Percentiles rank a stretch among this genome's conserved stretches.
Evolutionary conservation across 2,113 vertebrate species (phyloP).

Genomic region (Actenoides lindsayi): DNA sequence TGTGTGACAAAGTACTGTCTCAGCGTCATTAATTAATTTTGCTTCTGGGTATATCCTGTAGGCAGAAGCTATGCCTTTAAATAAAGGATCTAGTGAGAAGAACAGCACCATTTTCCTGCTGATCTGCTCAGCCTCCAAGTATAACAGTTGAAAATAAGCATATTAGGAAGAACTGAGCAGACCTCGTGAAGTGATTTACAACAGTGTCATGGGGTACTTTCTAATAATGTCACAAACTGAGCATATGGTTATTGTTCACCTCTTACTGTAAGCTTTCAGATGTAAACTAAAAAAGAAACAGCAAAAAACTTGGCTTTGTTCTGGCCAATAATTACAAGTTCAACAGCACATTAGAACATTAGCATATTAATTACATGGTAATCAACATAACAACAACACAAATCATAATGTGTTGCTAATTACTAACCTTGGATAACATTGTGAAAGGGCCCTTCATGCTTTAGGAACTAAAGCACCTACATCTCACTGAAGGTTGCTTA

Average conservation of each 20-base stretch:
- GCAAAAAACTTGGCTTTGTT: not conserved
- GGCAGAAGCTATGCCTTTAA: constrained; percentile 2
- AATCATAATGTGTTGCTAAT: not conserved
- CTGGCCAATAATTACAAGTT: not conserved
- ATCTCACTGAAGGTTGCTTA: not conserved
- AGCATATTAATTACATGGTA: constrained; percentile 23
- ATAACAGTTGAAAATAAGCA: not conserved
- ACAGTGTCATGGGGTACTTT: not conserved
- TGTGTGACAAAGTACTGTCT: not conserved
- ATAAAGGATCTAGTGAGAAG: not conserved
- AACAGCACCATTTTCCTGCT: constrained; percentile 1
- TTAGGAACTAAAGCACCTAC: not conserved
- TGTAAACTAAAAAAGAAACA: not conserved
- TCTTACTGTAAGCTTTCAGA: constrained; percentile 18
- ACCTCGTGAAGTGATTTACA: not conserved
- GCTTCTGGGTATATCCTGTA: constrained; percentile 6
- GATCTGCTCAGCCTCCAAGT: not conserved
- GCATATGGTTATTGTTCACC: not conserved
- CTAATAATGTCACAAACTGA: not conserved
- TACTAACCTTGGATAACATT: not conserved
- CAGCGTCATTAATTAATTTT: constrained; percentile 17
- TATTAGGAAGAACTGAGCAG: not conserved
- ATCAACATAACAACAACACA: not conserved
- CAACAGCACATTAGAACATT: not conserved
- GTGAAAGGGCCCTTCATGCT: not conserved